A percentile compares a stretch with the other conserved stretches of the same genome.
phyloP scores from a whole-genome alignment of 2,797 vertebrate genomes.

The Ispidina lecontei region DNA sequence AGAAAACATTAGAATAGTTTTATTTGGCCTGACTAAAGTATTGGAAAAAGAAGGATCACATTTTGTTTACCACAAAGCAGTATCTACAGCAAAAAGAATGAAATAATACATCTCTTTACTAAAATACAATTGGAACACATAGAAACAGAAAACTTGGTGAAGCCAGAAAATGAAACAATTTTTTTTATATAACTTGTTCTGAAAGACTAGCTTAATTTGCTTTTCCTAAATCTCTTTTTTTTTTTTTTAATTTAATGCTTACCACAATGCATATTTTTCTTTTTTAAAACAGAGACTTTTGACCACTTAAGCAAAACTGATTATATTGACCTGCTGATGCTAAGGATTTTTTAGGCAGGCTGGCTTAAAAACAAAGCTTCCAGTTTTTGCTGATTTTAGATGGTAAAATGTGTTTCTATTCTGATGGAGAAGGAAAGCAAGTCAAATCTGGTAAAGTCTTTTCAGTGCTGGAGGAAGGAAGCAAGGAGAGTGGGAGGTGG shows the following conservation, averaged over 20 bases:
- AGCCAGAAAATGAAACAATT: constrained; percentile 8
- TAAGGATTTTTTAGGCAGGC: neutral
- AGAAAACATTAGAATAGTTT: neutral
- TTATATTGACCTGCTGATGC: neutral
- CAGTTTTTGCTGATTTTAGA: neutral
- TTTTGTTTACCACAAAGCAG: constrained; percentile 18
- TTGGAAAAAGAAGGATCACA: neutral
- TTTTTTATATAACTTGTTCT: neutral
- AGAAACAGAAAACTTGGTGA: neutral
- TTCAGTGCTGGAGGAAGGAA: neutral
- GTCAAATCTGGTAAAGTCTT: neutral
- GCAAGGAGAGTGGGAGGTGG: neutral
- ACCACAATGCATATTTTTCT: neutral
- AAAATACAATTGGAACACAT: neutral
- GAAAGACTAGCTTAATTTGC: neutral
- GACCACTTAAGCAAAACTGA: neutral
- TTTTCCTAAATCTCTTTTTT: neutral
- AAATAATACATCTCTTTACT: neutral
- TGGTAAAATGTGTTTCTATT: neutral
- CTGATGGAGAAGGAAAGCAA: neutral
- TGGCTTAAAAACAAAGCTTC: neutral
- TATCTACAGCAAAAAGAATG: constrained; percentile 27
- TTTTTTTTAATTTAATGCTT: neutral
- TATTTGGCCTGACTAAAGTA: neutral
- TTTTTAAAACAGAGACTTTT: neutral